Percentiles rank a stretch among this genome's conserved stretches.
phyloP scores from a whole-genome alignment of 2,797 vertebrate genomes.

The Pseudopleuronectes americanus region DNA sequence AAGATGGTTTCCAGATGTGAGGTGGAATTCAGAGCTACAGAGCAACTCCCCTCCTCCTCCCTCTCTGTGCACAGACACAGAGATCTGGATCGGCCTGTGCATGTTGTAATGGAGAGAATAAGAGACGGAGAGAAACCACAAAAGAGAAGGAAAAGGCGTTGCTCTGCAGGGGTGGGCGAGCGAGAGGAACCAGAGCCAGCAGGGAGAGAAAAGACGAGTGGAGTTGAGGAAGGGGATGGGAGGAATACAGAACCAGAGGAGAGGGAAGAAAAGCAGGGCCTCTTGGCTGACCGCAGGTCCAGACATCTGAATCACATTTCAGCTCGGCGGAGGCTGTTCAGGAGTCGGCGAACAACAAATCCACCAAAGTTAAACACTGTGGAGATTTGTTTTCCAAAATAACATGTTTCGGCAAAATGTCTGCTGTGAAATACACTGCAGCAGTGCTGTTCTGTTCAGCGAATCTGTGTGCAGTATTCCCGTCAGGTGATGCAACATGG shows the following conservation, averaged over 20 bases:
- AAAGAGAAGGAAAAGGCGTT: slow-evolving; percentile 33
- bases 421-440: too few species aligned
- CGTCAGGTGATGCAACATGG: too few species aligned
- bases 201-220: slow-evolving; percentile 24
- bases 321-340: slow-evolving; percentile 9
- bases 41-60: slow-evolving; percentile 45
- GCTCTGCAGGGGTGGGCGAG: slow-evolving; percentile 37
- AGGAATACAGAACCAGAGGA: slow-evolving; percentile 24
- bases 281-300: slow-evolving; percentile 37
- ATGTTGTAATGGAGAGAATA: slow-evolving; percentile 52
- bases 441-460: too few species aligned
- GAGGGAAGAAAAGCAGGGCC: slow-evolving; percentile 41
- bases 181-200: slow-evolving; percentile 21
- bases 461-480: too few species aligned
- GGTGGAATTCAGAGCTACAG: slow-evolving; percentile 68
- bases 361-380: slow-evolving; percentile 9
- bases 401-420: neutral
- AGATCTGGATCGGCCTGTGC: slow-evolving; percentile 44
- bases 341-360: neutral
- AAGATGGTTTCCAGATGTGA: slow-evolving; percentile 81
- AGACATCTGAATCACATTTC: slow-evolving; percentile 31
- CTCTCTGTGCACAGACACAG: slow-evolving; percentile 15
- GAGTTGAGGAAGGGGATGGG: slow-evolving; percentile 44
- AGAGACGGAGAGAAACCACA: slow-evolving; percentile 45
- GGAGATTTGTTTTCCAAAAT: neutral